Conservation (phyloP, 2,888 invertebrate species). For the Noctua janthe region DNA sequence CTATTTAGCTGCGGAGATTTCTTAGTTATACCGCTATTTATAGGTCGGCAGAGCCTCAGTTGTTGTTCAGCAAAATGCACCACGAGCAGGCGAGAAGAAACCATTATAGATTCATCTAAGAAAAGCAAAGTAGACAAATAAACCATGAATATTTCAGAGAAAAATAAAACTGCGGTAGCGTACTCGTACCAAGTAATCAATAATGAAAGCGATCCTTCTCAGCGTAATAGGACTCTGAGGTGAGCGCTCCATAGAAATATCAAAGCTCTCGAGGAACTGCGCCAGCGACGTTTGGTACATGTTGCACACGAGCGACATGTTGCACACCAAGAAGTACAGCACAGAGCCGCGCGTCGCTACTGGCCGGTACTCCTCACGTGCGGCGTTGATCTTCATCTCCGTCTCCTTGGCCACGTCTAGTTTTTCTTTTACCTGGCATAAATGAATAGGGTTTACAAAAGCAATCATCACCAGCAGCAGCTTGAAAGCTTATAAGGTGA, state of each 20-base stretch:
- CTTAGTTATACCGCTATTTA: not conserved
- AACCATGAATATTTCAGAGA: not conserved
- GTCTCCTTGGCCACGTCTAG: conserved; percentile 94
- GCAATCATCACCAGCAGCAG: not conserved
- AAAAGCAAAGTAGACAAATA: conserved; percentile 78
- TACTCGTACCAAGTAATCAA: conserved; percentile 91
- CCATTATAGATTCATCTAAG: not conserved
- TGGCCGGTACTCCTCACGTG: conserved; percentile 96
- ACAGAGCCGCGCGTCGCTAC: conserved; percentile 96
- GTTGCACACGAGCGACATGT: conserved; percentile 96
- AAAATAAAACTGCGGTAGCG: not conserved
- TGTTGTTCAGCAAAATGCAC: not conserved
- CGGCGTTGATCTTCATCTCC: conserved; percentile 95
- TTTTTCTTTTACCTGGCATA: conserved; percentile 93
- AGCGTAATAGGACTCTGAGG: conserved; percentile 91
- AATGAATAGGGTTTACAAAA: not conserved
- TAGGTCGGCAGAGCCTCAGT: not conserved
- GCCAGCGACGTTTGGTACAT: conserved; percentile 98
- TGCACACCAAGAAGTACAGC: conserved; percentile 95
- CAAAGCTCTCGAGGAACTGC: conserved; percentile 96
- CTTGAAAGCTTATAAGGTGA: not conserved
- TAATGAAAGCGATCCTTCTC: conserved; percentile 93
- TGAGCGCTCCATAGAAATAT: conserved; percentile 94
- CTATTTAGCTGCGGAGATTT: too few relatives aligned
- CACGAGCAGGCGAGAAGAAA: not conserved